Evolutionary conservation across 2,888 invertebrate species (phyloP).

Genomic region (Lysandra coridon): DNA sequence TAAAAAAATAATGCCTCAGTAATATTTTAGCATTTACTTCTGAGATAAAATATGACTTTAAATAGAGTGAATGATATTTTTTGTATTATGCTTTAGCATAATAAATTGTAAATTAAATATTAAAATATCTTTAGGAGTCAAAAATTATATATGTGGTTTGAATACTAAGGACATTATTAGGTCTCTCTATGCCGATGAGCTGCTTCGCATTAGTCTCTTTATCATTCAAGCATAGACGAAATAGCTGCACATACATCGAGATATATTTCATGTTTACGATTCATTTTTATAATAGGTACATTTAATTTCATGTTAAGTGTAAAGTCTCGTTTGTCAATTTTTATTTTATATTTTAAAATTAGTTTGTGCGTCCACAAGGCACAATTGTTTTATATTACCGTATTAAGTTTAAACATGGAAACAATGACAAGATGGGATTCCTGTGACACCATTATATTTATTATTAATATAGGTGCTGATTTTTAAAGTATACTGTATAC

Average conservation of each 20-base stretch:
- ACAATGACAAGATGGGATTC: slow-evolving; percentile 35
- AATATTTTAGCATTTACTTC: slow-evolving; percentile 27
- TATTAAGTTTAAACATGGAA: slow-evolving; percentile 18
- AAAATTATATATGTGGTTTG: slow-evolving; percentile 2
- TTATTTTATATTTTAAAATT: neutral
- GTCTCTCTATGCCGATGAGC: slow-evolving; percentile 7
- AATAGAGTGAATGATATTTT: slow-evolving; percentile 18
- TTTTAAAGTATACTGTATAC: slow-evolving; percentile 27
- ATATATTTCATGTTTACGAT: neutral
- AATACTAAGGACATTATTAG: slow-evolving; percentile 18
- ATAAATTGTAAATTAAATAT: slow-evolving; percentile 26
- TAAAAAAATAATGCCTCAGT: slow-evolving; percentile 17
- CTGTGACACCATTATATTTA: slow-evolving; percentile 29
- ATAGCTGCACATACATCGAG: slow-evolving; percentile 27
- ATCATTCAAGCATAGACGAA: neutral
- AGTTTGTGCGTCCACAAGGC: slow-evolving; percentile 43
- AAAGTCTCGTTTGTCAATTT: neutral
- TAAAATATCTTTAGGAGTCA: slow-evolving; percentile 22
- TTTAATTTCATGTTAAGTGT: neutral
- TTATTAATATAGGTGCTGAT: slow-evolving; percentile 39
- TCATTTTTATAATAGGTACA: slow-evolving; percentile 12
- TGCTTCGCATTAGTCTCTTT: neutral
- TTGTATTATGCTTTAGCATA: slow-evolving; percentile 32
- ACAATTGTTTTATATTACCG: slow-evolving; percentile 39
- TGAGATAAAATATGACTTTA: slow-evolving; percentile 3